These are phyloP conservation scores for Drosophila diplacantha DNA, from an alignment of 2,888 invertebrate genomes.

Conservation along the genomic window DNA sequence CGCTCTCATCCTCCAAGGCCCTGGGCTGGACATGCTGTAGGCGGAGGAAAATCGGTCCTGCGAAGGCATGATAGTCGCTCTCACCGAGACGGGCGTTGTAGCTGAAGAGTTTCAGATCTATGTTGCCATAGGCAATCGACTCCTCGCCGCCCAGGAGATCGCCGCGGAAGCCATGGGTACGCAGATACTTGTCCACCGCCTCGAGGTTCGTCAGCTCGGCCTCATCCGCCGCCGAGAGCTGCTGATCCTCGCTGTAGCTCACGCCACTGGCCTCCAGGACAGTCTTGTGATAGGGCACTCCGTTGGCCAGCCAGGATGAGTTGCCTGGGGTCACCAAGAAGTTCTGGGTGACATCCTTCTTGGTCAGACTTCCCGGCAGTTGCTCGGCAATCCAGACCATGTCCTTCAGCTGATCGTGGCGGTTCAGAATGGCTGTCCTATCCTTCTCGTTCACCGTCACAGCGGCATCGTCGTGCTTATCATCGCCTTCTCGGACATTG, in stretches of 20 bases:
- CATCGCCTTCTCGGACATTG: slow-evolving; percentile 59
- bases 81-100: slow-evolving; percentile 73
- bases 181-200: slow-evolving; percentile 74
- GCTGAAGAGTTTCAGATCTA: slow-evolving; percentile 77
- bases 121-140: slow-evolving; percentile 77
- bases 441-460: slow-evolving; percentile 61
- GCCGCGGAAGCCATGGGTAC: slow-evolving; percentile 76
- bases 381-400: slow-evolving; percentile 88
- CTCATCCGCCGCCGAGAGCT: slow-evolving; percentile 61
- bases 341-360: slow-evolving; percentile 82
- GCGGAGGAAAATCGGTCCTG: slow-evolving; percentile 76
- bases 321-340: slow-evolving; percentile 77
- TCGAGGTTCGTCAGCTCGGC: slow-evolving; percentile 73
- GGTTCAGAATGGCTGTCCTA: slow-evolving; percentile 62
- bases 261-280: slow-evolving; percentile 72
- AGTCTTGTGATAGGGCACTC: slow-evolving; percentile 75
- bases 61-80: slow-evolving; percentile 76
- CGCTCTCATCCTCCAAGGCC: slow-evolving; percentile 19
- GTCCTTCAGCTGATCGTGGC: slow-evolving; percentile 74
- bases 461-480: slow-evolving; percentile 67
- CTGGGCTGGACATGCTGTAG: slow-evolving; percentile 61
- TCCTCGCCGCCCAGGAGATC: slow-evolving; percentile 76
- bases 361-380: slow-evolving; percentile 81
- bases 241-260: slow-evolving; percentile 58
- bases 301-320: slow-evolving; percentile 83